Evolutionary conservation across 2,113 vertebrate species (phyloP).

Genomic region (Balaenoptera acutorostrata): DNA sequence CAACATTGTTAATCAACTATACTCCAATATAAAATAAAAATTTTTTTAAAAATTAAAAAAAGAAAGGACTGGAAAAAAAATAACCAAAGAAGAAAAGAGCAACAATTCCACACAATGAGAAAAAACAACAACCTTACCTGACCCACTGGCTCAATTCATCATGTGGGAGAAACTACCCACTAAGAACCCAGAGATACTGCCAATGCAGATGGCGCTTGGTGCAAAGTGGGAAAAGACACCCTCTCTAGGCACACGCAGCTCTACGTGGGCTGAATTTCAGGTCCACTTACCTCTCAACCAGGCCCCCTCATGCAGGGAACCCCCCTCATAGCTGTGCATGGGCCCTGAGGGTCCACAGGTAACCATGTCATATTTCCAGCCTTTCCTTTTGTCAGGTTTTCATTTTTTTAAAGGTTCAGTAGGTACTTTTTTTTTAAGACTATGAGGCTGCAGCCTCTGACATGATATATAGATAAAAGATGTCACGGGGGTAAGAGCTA

Average conservation of each 20-base stretch:
- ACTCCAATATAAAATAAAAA: neutral
- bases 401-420: neutral
- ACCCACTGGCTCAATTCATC: neutral
- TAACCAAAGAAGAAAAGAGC: neutral
- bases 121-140: neutral
- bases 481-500: slow-evolving; percentile 12
- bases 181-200: neutral
- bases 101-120: neutral
- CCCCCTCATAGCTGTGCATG: neutral
- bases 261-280: neutral
- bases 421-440: neutral
- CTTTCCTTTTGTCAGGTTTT: neutral
- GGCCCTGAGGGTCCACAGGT: neutral
- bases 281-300: neutral
- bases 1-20: neutral
- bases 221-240: neutral
- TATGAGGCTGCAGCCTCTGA: slow-evolving; percentile 37
- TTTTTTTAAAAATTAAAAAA: neutral
- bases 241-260: fast-evolving
- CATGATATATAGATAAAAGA: slow-evolving; percentile 63
- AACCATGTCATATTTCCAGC: slow-evolving; percentile 37
- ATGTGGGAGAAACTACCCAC: neutral
- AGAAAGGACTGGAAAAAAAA: neutral
- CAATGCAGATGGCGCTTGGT: neutral
- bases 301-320: fast-evolving